Evolutionary conservation across 2,888 invertebrate genomes (phyloP), one percentile per base, ranked within the genome.

Genomic region (Didymodactylos carnosus): DNA sequence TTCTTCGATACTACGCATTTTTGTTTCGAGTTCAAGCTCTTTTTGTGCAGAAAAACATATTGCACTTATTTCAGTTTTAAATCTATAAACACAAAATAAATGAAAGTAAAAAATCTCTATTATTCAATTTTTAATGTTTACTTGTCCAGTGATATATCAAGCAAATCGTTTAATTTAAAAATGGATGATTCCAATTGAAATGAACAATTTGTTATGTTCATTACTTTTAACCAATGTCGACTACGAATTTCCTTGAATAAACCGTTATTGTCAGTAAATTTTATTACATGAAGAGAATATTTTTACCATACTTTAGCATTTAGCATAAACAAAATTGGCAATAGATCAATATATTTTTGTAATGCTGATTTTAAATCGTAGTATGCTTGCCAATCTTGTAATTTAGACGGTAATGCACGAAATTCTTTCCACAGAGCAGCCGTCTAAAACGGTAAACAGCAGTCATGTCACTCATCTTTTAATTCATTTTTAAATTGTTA

Each of bases 231-330:
- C 83, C 83, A 83, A 76, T 83, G 83, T 19, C 83, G 80, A 77
- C 82, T 83, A 23, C 82, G 79, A 69, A 83, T 83, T 78, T 83
- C 83, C n/a, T n/a, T n/a, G n/a, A n/a, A n/a, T n/a, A n/a, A n/a
- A n/a, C n/a, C 82, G 77, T 77, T 78, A 69, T 77, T 78, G 72
- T 78, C 78, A 77, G 78, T 77, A 73, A 78, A 78, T 79, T 79
- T 77, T 49, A 72, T 23, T 10, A n/a, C n/a, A 46, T 19, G 46
- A 19, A 19, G n/a, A 46, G n/a, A n/a, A 19, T 46, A 19, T 46
- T n/a, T 19, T 19, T 46, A 53, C 76, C 43, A 78, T 82, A 82
- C n/a, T 81, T 82, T 83, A 25, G 82, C 80, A 46, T 81, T 81
- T 13, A 83, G 78, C 72, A 80, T 80, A 72, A 81, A 78, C 11